Conservation (phyloP, 2,888 invertebrate species). For the Conus canariensis region DNA sequence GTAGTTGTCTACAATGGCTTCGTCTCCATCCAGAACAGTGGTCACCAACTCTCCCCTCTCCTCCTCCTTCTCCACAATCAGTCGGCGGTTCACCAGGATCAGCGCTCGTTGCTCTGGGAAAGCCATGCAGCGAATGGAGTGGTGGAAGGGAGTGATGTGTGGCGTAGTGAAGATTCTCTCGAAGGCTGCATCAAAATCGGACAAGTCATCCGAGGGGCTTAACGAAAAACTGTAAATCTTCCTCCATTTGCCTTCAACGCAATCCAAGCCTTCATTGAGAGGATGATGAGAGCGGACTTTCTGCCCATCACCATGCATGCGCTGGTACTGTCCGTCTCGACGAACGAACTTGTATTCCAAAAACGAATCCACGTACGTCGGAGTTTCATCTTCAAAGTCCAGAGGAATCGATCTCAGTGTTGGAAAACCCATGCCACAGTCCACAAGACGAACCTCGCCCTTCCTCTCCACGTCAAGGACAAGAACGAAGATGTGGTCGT, state of each 20-base stretch:
- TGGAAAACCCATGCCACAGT: constrained; percentile 52
- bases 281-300: constrained; percentile 22
- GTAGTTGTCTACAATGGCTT: constrained; percentile 36
- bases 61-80: constrained; percentile 45
- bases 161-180: constrained; percentile 46
- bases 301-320: constrained; percentile 55
- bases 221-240: constrained; percentile 50
- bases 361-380: constrained; percentile 49
- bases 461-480: constrained; percentile 46
- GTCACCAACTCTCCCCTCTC: constrained; percentile 42
- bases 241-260: constrained; percentile 48
- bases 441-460: constrained; percentile 51
- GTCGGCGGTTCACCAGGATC: constrained; percentile 47
- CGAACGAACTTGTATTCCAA: constrained; percentile 56
- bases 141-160: constrained; percentile 46
- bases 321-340: constrained; percentile 47
- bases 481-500: constrained; percentile 53
- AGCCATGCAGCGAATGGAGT: constrained; percentile 29
- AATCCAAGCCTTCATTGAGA: constrained; percentile 36
- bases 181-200: constrained; percentile 48
- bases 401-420: constrained; percentile 52
- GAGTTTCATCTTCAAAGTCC: constrained; percentile 55
- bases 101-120: constrained; percentile 48
- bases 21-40: constrained; percentile 40
- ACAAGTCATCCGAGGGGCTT: constrained; percentile 23